Evolutionary conservation across 2,797 vertebrate species (phyloP).

Genomic region (Protonibea diacanthus): DNA sequence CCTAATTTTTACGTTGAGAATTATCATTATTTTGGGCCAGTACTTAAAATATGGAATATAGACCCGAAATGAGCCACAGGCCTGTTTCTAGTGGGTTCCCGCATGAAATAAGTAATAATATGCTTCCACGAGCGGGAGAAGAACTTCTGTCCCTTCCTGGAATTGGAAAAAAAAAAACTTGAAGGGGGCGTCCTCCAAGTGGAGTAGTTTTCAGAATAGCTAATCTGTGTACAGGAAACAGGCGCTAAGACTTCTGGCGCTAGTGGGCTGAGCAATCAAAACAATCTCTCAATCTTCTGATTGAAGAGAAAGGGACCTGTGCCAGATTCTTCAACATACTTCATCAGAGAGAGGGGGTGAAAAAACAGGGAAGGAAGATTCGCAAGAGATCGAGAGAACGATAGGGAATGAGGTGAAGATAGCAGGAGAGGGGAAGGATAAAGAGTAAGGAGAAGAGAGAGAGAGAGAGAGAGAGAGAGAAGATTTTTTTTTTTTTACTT

Average conservation of each 20-base stretch:
- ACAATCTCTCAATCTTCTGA: slow-evolving; percentile 79
- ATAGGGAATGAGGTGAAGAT: slow-evolving; percentile 36
- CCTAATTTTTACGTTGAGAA: slow-evolving; percentile 44
- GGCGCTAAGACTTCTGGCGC: slow-evolving; percentile 78
- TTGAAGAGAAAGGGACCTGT: slow-evolving; percentile 58
- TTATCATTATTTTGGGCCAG: slow-evolving; percentile 50
- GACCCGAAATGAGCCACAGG: slow-evolving; percentile 48
- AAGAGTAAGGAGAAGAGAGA: neutral
- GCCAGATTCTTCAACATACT: slow-evolving; percentile 63
- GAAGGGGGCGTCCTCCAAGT: slow-evolving; percentile 56
- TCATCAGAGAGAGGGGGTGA: slow-evolving; percentile 27
- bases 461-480: neutral
- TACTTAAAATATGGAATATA: slow-evolving; percentile 49
- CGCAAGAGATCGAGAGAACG: slow-evolving; percentile 30
- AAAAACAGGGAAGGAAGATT: slow-evolving; percentile 28
- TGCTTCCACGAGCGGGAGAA: slow-evolving; percentile 55
- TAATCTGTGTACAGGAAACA: slow-evolving; percentile 79
- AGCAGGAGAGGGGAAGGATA: slow-evolving; percentile 7
- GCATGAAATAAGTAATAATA: slow-evolving; percentile 74
- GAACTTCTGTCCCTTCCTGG: slow-evolving; percentile 67
- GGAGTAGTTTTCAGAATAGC: slow-evolving; percentile 74
- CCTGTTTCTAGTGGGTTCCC: slow-evolving; percentile 64
- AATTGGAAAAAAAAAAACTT: slow-evolving; percentile 39
- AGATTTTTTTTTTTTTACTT: neutral
- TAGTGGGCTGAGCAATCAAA: slow-evolving; percentile 81